Evolutionary conservation across 2,113 vertebrate genomes (phyloP).

Genomic region (Canis aureus): DNA sequence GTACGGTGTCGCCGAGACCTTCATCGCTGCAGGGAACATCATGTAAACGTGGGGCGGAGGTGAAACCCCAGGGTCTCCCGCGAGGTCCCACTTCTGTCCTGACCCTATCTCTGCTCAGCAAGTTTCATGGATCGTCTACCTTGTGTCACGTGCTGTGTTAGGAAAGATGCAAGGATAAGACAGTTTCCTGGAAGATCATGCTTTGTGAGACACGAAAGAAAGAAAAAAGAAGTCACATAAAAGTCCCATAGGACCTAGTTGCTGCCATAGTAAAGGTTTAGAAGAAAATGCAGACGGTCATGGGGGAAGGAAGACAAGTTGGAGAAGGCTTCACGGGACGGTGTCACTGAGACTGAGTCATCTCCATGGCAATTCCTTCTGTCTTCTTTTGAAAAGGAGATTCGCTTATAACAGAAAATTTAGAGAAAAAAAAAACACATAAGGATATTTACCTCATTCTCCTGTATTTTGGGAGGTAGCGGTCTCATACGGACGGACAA

Average conservation of each 20-base stretch:
- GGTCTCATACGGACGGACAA: neutral
- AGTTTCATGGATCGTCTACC: neutral
- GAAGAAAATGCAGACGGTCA: neutral
- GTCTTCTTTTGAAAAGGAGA: neutral
- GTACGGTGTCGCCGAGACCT: neutral
- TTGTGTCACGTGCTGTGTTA: neutral
- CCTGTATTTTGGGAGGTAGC: neutral
- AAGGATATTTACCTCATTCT: neutral
- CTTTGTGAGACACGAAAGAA: neutral
- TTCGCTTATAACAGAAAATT: neutral
- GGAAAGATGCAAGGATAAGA: neutral
- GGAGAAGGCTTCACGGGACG: neutral
- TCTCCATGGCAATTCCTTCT: neutral
- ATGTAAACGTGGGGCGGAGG: neutral
- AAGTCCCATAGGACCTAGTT: neutral
- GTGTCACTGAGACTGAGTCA: neutral
- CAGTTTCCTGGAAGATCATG: neutral
- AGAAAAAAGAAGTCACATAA: neutral
- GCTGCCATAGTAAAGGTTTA: neutral
- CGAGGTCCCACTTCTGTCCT: neutral
- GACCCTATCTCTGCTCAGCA: neutral
- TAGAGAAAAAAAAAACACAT: neutral
- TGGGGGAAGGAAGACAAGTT: neutral
- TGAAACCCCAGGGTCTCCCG: neutral
- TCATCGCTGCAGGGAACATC: neutral